Evolutionary conservation across 2,888 invertebrate genomes (phyloP), one percentile per base, ranked within the genome.

Genomic region (Lordiphosa andalusiaca): DNA sequence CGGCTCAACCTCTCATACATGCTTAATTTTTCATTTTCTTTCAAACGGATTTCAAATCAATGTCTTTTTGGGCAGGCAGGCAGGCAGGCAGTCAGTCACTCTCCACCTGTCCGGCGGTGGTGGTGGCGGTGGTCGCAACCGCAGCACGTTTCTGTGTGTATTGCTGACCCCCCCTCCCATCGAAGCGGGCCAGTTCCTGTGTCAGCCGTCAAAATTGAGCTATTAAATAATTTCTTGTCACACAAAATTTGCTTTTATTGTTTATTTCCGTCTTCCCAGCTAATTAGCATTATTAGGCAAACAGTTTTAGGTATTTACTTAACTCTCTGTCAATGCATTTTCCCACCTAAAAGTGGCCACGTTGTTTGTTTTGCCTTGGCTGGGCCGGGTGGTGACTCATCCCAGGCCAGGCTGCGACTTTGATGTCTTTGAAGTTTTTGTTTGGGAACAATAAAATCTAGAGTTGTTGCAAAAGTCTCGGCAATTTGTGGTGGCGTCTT

Each of bases 221-320:
- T 84, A 78, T 84, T 82, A 82, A 84, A 82, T 80, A 80, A 82
- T 82, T 82, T 82, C 80, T 82, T 82, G 81, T 82, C 82, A 85
- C 84, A 85, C 76, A 80, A 82, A 82, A 82, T 80, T 80, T 83
- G 74, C 65, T 66, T 84, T 84, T 73, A 80, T 84, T 83, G 83
- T 80, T 76, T 74, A 70, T 74, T 83, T 84, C 82, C 83, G 33
- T 63, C 68, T 80, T 76, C 78, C 84, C 86, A 84, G 66, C 75
- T 80, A 80, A 80, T 80, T 80, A 80, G 82, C 74, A 64, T 77
- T 56, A 84, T 80, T 84, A 80, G 82, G 74, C 78, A 33, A 3
- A 85, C 81, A 83, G 83, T 85, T 72, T 73, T 35, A 77, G 60
- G 39, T 77, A 77, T 84, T 30, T 30, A 30, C 30, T 30, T 30